phyloP scores from a whole-genome alignment of 1,140 invertebrate species.

The Rhynchophorus ferrugineus region DNA sequence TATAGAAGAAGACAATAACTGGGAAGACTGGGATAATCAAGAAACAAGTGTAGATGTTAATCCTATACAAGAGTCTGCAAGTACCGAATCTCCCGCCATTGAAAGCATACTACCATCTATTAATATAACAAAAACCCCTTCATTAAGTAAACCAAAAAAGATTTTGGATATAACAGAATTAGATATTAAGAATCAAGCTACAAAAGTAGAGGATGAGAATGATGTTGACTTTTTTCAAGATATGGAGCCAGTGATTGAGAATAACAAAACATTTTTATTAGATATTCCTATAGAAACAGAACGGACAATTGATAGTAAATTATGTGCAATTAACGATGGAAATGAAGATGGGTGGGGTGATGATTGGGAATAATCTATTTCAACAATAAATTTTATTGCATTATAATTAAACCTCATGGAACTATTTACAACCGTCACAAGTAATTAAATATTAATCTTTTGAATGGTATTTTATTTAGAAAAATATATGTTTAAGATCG shows the following conservation, averaged over 20 bases:
- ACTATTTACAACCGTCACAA: no score
- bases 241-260: constrained; percentile 74
- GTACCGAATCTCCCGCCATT: background rate
- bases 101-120: background rate
- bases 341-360: constrained; percentile 36
- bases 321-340: constrained; percentile 23
- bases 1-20: constrained; percentile 43
- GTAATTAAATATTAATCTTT: no score
- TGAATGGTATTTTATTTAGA: no score
- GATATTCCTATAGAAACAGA: constrained; percentile 13
- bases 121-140: constrained; percentile 5
- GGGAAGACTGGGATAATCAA: constrained; percentile 72
- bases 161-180: constrained; percentile 60
- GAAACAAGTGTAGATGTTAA: background rate
- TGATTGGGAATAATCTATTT: constrained; percentile 23
- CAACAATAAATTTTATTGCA: no score
- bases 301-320: constrained; percentile 22
- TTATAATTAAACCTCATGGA: no score
- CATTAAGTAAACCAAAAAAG: constrained; percentile 41
- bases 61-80: background rate
- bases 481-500: no score
- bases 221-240: constrained; percentile 74
- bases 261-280: constrained; percentile 43
- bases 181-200: constrained; percentile 63
- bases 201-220: constrained; percentile 41